phyloP scores from a whole-genome alignment of 2,888 invertebrate species.

The Steinernema scapterisci region DNA sequence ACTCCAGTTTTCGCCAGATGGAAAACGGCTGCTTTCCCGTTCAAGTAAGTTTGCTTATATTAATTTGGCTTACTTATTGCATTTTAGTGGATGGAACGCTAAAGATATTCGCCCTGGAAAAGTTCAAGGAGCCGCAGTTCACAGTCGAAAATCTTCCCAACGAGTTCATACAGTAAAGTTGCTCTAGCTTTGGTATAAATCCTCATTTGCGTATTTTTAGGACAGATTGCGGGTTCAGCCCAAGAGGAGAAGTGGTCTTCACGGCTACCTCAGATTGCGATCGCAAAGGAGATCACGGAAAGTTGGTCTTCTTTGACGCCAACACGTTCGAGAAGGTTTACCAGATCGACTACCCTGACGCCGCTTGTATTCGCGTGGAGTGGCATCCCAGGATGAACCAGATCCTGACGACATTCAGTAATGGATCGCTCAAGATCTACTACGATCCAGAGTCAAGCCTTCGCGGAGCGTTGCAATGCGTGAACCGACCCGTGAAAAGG shows the following conservation, averaged over 20 bases:
- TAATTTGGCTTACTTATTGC: not conserved
- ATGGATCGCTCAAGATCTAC: constrained; percentile 85
- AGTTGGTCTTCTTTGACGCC: constrained; percentile 80
- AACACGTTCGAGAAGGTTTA: constrained; percentile 79
- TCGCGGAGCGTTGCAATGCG: constrained; percentile 87
- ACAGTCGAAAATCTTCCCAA: constrained; percentile 78
- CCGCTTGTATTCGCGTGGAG: constrained; percentile 80
- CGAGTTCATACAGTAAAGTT: constrained; percentile 75
- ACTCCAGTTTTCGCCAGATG: constrained; percentile 84
- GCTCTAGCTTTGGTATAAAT: not conserved
- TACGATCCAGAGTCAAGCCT: constrained; percentile 84
- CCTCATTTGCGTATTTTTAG: constrained; percentile 62
- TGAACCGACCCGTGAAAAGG: constrained; percentile 71
- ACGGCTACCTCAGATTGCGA: constrained; percentile 78
- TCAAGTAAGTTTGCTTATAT: constrained; percentile 35
- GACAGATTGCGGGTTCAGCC: constrained; percentile 80
- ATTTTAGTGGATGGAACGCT: constrained; percentile 81
- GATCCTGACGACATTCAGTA: constrained; percentile 87
- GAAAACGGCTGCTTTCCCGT: constrained; percentile 49
- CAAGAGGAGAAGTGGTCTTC: constrained; percentile 84
- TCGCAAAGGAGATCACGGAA: constrained; percentile 71
- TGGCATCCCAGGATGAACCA: constrained; percentile 99
- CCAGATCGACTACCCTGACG: constrained; percentile 79
- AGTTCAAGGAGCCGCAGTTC: constrained; percentile 80
- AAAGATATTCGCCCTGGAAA: constrained; percentile 90